These are phyloP conservation scores for Lochmaea crataegi DNA, from an alignment of 2,888 invertebrate genomes.

Conservation along the genomic window DNA sequence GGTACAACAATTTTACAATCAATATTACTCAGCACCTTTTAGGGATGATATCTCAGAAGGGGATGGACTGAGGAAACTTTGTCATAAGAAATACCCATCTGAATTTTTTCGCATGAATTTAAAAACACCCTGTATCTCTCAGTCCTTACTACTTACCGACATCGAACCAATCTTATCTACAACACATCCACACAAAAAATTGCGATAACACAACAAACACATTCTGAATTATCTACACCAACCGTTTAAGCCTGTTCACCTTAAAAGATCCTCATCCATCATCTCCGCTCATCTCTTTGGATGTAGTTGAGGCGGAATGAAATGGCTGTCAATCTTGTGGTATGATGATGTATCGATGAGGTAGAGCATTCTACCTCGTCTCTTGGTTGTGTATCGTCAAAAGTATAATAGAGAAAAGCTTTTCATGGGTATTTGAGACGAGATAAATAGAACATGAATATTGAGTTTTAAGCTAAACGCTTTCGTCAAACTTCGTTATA, in stretches of 20 bases:
- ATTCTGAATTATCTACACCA: neutral
- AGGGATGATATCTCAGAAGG: too few relatives aligned
- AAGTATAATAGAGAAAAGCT: slow-evolving; percentile 6
- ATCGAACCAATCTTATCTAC: too few relatives aligned
- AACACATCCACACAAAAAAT: neutral
- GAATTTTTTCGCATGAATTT: too few relatives aligned
- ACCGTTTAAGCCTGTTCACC: slow-evolving; percentile 19
- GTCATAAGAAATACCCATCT: too few relatives aligned
- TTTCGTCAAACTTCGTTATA: neutral
- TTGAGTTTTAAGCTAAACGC: neutral
- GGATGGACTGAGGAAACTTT: too few relatives aligned
- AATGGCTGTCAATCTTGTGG: slow-evolving; percentile 20
- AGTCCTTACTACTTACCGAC: too few relatives aligned
- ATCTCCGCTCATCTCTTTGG: neutral
- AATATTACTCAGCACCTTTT: too few relatives aligned
- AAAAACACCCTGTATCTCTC: too few relatives aligned
- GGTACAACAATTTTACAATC: too few relatives aligned
- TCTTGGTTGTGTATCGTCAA: slow-evolving; percentile 14
- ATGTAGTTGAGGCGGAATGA: slow-evolving; percentile 12
- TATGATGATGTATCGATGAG: slow-evolving; percentile 26
- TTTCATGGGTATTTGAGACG: neutral
- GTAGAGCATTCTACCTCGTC: neutral
- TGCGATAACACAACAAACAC: neutral
- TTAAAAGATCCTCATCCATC: slow-evolving; percentile 22
- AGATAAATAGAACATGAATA: neutral